Percentiles rank a stretch among this genome's conserved stretches.
Conservation (phyloP, 2,888 invertebrate species). For the Smittia aterrima region DNA sequence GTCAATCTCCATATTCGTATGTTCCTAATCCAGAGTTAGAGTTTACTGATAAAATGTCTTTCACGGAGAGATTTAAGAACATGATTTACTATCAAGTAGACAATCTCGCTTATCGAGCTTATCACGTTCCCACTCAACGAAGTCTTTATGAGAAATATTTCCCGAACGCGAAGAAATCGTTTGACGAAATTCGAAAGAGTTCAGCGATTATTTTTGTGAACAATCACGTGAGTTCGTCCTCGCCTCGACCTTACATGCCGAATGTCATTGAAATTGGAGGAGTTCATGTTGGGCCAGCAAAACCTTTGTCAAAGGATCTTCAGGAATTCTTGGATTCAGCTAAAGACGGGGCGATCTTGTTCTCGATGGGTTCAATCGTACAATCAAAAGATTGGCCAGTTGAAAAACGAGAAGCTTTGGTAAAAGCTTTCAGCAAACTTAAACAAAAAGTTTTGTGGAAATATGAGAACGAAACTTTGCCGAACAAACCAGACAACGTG, state of each 20-base stretch:
- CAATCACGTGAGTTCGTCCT: constrained; percentile 39
- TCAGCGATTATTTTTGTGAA: constrained; percentile 42
- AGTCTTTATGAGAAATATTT: constrained; percentile 35
- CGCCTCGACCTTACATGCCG: constrained; percentile 41
- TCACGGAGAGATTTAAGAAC: constrained; percentile 38
- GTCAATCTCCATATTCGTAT: constrained; percentile 45
- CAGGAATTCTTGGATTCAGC: constrained; percentile 48
- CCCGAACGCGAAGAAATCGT: neutral
- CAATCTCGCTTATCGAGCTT: constrained; percentile 37
- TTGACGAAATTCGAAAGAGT: constrained; percentile 32
- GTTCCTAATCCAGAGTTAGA: neutral
- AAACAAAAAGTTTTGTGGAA: constrained; percentile 54
- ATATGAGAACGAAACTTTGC: constrained; percentile 50
- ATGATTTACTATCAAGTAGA: constrained; percentile 46
- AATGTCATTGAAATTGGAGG: constrained; percentile 43
- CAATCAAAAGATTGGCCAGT: constrained; percentile 25
- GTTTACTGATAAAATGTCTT: constrained; percentile 42
- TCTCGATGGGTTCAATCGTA: constrained; percentile 48
- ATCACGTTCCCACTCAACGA: constrained; percentile 45
- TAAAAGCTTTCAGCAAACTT: constrained; percentile 29
- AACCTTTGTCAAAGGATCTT: constrained; percentile 44
- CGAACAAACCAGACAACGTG: constrained; percentile 49
- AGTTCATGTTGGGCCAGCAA: constrained; percentile 22
- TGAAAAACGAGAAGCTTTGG: constrained; percentile 20
- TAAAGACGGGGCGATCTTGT: constrained; percentile 48